phyloP scores from a whole-genome alignment of 37 sponge, comb jelly and placozoan species.

The Ianthella basta region DNA sequence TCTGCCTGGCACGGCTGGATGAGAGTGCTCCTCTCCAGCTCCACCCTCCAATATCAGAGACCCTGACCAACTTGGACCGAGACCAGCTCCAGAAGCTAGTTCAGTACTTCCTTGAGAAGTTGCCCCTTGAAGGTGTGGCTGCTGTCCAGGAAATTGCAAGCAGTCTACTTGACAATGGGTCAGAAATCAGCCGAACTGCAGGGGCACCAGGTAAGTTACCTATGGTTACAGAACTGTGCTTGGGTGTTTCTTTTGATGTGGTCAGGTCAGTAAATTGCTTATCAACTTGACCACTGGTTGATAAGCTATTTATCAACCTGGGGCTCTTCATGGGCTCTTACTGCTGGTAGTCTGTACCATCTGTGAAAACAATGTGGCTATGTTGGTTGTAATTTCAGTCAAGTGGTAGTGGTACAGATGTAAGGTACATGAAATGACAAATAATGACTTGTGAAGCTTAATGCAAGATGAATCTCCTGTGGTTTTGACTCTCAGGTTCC shows the following conservation, averaged over 20 bases:
- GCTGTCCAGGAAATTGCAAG: not conserved
- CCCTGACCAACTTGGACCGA: not conserved
- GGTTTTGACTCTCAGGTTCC: too few relatives aligned
- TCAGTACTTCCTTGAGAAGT: not conserved
- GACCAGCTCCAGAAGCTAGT: slow-evolving; percentile 4
- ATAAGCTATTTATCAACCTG: too few relatives aligned
- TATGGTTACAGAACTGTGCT: too few relatives aligned
- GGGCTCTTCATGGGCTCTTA: too few relatives aligned
- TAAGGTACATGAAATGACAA: too few relatives aligned
- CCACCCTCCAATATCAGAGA: slow-evolving; percentile 1
- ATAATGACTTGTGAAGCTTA: too few relatives aligned
- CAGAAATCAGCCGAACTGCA: not conserved
- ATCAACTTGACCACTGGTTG: not conserved
- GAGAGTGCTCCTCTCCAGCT: not conserved
- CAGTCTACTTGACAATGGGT: not conserved
- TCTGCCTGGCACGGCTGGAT: not conserved
- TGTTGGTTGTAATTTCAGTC: too few relatives aligned
- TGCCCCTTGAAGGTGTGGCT: not conserved
- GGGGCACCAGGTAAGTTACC: slow-evolving; percentile 8
- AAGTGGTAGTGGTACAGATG: too few relatives aligned
- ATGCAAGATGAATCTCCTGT: too few relatives aligned
- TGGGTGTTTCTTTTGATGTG: too few relatives aligned
- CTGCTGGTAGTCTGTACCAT: too few relatives aligned
- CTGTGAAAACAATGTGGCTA: too few relatives aligned
- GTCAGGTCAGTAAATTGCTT: not conserved